These are phyloP conservation scores for Toxotes chatareus DNA, from an alignment of 2,113 vertebrate species.

Conservation along the genomic window DNA sequence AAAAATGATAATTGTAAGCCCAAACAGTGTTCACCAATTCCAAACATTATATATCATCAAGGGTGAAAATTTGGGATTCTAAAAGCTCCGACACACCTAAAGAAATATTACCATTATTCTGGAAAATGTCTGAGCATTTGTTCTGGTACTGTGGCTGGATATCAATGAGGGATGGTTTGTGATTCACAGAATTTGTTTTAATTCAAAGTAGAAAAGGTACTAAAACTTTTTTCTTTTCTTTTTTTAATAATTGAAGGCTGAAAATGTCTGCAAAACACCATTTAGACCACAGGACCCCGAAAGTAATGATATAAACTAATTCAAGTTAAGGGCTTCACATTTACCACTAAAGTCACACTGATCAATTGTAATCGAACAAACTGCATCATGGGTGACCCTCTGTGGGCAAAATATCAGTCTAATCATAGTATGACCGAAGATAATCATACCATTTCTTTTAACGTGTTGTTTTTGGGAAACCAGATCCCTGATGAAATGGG, in stretches of 20 bases:
- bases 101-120: no score
- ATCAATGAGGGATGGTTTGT: slow-evolving; percentile 2
- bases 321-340: slow-evolving; percentile 27
- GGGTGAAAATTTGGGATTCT: background rate
- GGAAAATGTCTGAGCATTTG: background rate
- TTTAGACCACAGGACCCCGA: background rate
- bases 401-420: slow-evolving; percentile 10
- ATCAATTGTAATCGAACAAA: slow-evolving; percentile 22
- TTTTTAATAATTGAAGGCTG: background rate
- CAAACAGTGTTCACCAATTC: slow-evolving; percentile 15
- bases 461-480: background rate
- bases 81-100: slow-evolving; percentile 1
- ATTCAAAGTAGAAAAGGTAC: slow-evolving; percentile 38
- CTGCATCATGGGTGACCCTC: slow-evolving; percentile 2
- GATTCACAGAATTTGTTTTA: background rate
- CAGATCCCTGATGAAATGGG: slow-evolving; percentile 3
- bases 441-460: slow-evolving; percentile 10
- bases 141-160: slow-evolving; percentile 29
- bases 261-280: background rate
- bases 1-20: slow-evolving; percentile 1
- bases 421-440: slow-evolving; percentile 30
- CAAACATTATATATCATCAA: slow-evolving; percentile 21
- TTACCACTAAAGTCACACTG: background rate
- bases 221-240: slow-evolving; percentile 39
- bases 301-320: slow-evolving; percentile 2